Base-by-base conservation (phyloP, 2,113 vertebrate species). In the Anser brachyrhynchus region DNA sequence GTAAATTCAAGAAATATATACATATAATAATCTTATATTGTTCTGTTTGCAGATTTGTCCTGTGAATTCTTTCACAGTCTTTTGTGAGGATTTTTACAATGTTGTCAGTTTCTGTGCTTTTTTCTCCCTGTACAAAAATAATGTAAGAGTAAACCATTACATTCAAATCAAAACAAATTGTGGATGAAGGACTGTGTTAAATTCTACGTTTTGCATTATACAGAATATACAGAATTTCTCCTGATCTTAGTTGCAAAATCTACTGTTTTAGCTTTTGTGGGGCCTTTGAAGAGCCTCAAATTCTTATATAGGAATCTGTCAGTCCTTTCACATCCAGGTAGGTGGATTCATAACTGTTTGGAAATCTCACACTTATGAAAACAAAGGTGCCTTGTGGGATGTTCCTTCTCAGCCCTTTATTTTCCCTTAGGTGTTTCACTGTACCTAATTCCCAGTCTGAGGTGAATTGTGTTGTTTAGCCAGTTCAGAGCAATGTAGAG, bases 391-490 rank as follows among this genome's bases (percentile, higher is more conserved):
- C 25, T 67, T 66, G 11, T 0, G 1, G 51, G 4, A 28, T 41
- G 13, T 46, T 64, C 71, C 79, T 70, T 71, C 44, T 67, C 44
- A 76, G 14, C 5, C 28, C 23, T 57, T 64, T 64, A 78, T 81
- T 71, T 28, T 70, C 37, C 31, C 74, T 72, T 17, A 75, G 13
- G 18, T 75, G 7, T 64, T 67, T 57, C 33, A 43, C 55, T 70
- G 3, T 43, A 12, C 0, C 29, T 65, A 3, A 13, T 9, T 61
- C 15, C 15, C 67, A 83, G 71, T 20, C 16, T 0, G 0, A 44
- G 43, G 13, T 46, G 3, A 22, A 35, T 6, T 46, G 10, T 69
- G 20, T 81, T 51, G 6, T 75, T 4, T 9, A 76, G 31, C 52
- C n/a, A 82, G 20, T 61, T 94, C 37, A 78, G 37, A 75, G 62